Conservation (phyloP, 2,797 vertebrate species). For the Rachycentron canadum region DNA sequence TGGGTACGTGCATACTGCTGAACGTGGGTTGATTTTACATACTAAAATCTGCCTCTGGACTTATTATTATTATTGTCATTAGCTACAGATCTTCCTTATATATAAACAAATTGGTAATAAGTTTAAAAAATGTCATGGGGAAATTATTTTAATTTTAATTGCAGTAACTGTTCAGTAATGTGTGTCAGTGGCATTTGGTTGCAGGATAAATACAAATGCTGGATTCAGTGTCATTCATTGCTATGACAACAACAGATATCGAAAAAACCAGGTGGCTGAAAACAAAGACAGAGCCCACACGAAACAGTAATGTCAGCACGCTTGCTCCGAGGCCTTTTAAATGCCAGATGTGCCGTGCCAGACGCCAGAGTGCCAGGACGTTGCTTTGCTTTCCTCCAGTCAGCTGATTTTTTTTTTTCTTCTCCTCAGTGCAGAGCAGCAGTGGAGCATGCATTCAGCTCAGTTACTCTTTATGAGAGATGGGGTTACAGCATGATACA, state of each 20-base stretch:
- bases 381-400: constrained; percentile 70
- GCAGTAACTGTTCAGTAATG: too few species aligned
- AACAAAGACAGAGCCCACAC: constrained; percentile 47
- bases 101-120: background rate
- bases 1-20: background rate
- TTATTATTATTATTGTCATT: background rate
- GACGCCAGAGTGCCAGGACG: constrained; percentile 57
- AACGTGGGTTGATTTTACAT: background rate
- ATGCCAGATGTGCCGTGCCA: constrained; percentile 79
- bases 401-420: constrained; percentile 53
- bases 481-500: constrained; percentile 15
- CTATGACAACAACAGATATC: constrained; percentile 60
- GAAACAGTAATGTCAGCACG: constrained; percentile 71
- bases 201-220: constrained; percentile 30
- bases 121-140: background rate
- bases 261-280: constrained; percentile 66
- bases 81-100: background rate
- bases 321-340: constrained; percentile 73
- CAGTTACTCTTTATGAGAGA: constrained; percentile 41
- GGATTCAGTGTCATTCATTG: constrained; percentile 43
- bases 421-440: constrained; percentile 39
- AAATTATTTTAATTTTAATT: background rate
- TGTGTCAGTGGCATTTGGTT: constrained; percentile 32
- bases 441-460: constrained; percentile 45
- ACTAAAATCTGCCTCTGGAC: background rate